Percentiles rank a stretch among this genome's conserved stretches.
These are phyloP conservation scores for Burhinus oedicnemus DNA, from an alignment of 2,113 vertebrate genomes.

Conservation along the genomic window DNA sequence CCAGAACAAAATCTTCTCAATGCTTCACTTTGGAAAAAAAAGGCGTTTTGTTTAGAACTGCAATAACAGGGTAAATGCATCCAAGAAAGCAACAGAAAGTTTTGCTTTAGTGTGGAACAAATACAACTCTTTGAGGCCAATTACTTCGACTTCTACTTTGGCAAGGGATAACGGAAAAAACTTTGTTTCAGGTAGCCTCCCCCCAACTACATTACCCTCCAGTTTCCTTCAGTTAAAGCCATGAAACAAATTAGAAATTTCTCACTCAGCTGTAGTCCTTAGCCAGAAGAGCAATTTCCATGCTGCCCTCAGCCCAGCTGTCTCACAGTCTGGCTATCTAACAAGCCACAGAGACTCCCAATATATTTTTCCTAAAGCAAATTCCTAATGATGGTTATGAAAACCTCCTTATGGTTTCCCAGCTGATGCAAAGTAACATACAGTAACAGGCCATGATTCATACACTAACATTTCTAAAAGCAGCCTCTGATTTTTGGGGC, in stretches of 20 bases:
- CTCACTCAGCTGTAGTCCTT: neutral
- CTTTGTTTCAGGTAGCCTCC: neutral
- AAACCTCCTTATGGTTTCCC: constrained; percentile 50
- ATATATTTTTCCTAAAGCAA: constrained; percentile 42
- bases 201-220: neutral
- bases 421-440: constrained; percentile 13
- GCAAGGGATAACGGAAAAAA: neutral
- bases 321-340: constrained; percentile 35
- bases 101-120: neutral
- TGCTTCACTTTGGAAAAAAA: neutral
- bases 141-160: neutral
- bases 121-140: neutral
- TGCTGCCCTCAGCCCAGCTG: constrained; percentile 55
- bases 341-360: constrained; percentile 27
- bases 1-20: neutral
- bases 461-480: neutral
- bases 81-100: neutral
- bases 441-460: neutral
- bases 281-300: constrained; percentile 43
- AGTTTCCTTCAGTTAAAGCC: neutral
- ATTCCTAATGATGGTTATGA: constrained; percentile 55
- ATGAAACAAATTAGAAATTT: neutral
- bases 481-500: neutral
- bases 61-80: neutral
- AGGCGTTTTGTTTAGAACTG: neutral